phyloP scores from a whole-genome alignment of 1,140 invertebrate species.

The Aphaenogaster floridana region DNA sequence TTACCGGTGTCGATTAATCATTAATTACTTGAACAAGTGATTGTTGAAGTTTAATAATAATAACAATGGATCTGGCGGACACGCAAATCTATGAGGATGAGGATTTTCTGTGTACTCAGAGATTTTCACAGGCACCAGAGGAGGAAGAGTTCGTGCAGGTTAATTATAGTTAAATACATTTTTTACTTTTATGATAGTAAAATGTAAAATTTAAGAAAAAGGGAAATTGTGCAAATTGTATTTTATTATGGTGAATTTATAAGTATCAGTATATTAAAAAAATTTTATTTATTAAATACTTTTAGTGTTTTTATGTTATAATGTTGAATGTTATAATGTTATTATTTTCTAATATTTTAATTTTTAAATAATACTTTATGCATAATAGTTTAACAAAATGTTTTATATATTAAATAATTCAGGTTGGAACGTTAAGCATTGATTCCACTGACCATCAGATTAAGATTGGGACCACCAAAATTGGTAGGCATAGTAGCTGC shows the following conservation, averaged over 20 bases:
- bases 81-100: slow-evolving; percentile 70
- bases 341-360: not conserved
- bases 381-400: not conserved
- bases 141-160: not conserved
- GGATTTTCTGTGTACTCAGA: slow-evolving; percentile 18
- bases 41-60: not conserved
- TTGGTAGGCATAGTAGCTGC: slow-evolving; percentile 67
- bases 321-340: not conserved
- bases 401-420: slow-evolving; percentile 49
- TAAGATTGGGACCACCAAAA: slow-evolving; percentile 63
- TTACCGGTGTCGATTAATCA: not conserved
- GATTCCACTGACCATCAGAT: slow-evolving; percentile 50
- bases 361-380: slow-evolving; percentile 13
- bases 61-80: slow-evolving; percentile 67
- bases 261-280: not conserved
- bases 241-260: slow-evolving; percentile 10
- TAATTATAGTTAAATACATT: slow-evolving; percentile 27
- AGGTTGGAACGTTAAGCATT: slow-evolving; percentile 70
- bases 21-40: not conserved
- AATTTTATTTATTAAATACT: not conserved
- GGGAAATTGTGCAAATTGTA: not conserved
- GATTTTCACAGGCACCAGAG: not conserved
- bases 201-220: not conserved
- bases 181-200: not conserved
- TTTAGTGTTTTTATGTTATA: not conserved